Conservation (phyloP, 2,888 invertebrate species). For the Acholoe squamosa region DNA sequence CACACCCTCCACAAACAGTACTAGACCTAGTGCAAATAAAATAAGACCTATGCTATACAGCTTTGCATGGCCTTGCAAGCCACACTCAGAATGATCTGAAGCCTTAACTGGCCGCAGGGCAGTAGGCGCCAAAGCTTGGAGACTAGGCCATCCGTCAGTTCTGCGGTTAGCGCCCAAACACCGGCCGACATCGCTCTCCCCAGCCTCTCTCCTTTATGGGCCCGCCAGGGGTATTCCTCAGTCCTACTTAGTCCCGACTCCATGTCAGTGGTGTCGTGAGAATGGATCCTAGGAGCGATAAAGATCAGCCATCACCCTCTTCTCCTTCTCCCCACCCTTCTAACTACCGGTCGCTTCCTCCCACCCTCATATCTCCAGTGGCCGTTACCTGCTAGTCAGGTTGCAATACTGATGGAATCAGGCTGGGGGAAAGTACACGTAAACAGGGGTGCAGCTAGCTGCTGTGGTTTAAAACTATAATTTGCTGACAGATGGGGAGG, state of each 20-base stretch:
- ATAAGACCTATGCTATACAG: not conserved
- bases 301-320: constrained; percentile 34
- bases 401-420: not conserved
- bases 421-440: not conserved
- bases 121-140: not conserved
- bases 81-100: not conserved
- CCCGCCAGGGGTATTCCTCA: constrained; percentile 32
- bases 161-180: not conserved
- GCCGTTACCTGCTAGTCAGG: too few species aligned
- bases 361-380: not conserved
- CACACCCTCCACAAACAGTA: not conserved
- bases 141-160: not conserved
- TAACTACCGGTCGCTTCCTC: not conserved
- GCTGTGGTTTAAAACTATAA: too few species aligned
- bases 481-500: too few species aligned
- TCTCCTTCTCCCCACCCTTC: constrained; percentile 11
- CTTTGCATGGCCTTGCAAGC: not conserved
- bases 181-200: not conserved
- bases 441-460: too few species aligned
- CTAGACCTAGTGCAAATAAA: not conserved
- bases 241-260: constrained; percentile 41
- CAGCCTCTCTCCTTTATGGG: not conserved
- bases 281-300: not conserved
- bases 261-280: constrained; percentile 24
- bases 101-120: not conserved